A percentile compares a stretch with the other conserved stretches of the same genome.
These are phyloP conservation scores for Acanthosepion esculentum DNA, from an alignment of 2,888 invertebrate genomes.

Conservation along the genomic window DNA sequence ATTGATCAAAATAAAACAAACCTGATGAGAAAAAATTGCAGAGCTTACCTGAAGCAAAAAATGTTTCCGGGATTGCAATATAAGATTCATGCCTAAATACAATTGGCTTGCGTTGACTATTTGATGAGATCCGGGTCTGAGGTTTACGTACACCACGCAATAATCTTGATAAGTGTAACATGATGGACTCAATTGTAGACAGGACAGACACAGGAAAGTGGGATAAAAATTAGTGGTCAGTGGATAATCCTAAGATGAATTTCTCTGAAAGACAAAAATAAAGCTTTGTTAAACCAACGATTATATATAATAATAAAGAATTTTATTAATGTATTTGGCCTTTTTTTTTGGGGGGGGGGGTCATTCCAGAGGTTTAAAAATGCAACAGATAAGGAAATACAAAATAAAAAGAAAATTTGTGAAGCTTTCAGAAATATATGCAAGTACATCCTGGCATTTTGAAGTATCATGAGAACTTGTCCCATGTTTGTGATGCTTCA, in stretches of 20 bases:
- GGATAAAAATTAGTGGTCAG: neutral
- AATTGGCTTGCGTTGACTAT: neutral
- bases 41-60: neutral
- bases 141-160: neutral
- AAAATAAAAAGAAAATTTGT: neutral
- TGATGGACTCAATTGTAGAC: neutral
- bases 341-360: no score
- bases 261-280: neutral
- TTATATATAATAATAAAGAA: no score
- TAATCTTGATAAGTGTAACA: conserved; percentile 15
- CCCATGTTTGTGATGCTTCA: no score
- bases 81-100: neutral
- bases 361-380: no score
- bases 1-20: neutral
- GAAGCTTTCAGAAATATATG: no score
- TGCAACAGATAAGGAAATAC: neutral
- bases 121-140: neutral
- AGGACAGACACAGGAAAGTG: neutral
- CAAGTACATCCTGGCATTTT: no score
- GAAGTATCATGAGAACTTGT: no score
- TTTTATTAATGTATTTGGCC: no score
- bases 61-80: neutral
- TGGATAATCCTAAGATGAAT: neutral
- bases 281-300: neutral
- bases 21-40: neutral